Evolutionary conservation across 1,140 invertebrate genomes (phyloP), one percentile per base, ranked within the genome.

Genomic region (Leptonema lineaticorne): DNA sequence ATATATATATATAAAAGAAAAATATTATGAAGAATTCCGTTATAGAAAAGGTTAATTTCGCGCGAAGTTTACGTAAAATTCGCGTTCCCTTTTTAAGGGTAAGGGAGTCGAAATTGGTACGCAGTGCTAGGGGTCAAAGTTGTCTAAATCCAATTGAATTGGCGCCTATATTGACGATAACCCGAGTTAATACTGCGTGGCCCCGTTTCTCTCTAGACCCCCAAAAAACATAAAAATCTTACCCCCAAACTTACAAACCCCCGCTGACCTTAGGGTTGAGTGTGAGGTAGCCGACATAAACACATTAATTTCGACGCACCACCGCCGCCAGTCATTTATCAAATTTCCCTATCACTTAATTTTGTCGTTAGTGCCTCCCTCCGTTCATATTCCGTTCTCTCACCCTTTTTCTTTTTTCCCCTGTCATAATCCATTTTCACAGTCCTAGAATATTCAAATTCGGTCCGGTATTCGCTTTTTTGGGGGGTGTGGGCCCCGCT

Each of bases 321-420:
- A 33, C 14, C 57, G 63, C 41, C 63, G 27, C 41, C 63, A 50
- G 59, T 66, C 63, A 66, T 71, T 71, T 66, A 71, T 71, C 70
- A 68, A 66, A 71, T 69, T 68, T 71, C 66, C 70, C 67, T 63
- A 69, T 71, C 67, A 71, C 70, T 69, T 71, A 71, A 69, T 71
- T 71, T 71, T 63, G 70, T 69, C 70, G 70, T 71, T 68, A 63
- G 70, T 53, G 59, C 45, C 26, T n/a, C 58, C 18, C 5, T 6
- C 29, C 4, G 37, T 9, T 9, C n/a, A n/a, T n/a, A n/a, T n/a
- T n/a, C n/a, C n/a, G 37, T 9, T 7, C 2, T n/a, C 37, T 45
- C 29, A 11, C 46, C 24, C 30, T 11, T 62, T 66, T 70, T 53
- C 58, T 68, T 68, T 56, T 65, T 66, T 65, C 67, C 67, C 56